phyloP scores from a whole-genome alignment of 1,140 invertebrate species.

The Drosophila paulistorum region DNA sequence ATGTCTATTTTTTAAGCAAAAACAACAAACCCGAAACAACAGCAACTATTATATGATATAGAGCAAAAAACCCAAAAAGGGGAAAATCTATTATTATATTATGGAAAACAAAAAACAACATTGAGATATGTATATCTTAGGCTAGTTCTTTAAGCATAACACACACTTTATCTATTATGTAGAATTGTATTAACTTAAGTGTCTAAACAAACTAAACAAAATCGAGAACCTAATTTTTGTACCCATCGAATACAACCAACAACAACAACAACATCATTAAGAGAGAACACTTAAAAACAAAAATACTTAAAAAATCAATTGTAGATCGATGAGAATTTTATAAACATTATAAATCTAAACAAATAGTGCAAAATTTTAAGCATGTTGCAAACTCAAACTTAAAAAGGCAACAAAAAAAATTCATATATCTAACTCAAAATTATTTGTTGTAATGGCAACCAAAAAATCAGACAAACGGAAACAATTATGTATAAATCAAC shows the following conservation, averaged over 20 bases:
- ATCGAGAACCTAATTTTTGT: slow-evolving; percentile 69
- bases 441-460: slow-evolving; percentile 67
- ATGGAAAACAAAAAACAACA: slow-evolving; percentile 23
- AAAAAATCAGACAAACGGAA: slow-evolving; percentile 29
- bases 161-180: slow-evolving; percentile 48
- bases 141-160: slow-evolving; percentile 58
- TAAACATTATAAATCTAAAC: slow-evolving; percentile 63
- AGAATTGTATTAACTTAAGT: slow-evolving; percentile 49
- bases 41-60: slow-evolving; percentile 64
- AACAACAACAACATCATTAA: slow-evolving; percentile 32
- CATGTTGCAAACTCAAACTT: slow-evolving; percentile 47
- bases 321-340: slow-evolving; percentile 71
- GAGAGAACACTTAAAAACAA: slow-evolving; percentile 22
- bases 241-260: slow-evolving; percentile 71
- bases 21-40: slow-evolving; percentile 54
- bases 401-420: slow-evolving; percentile 63
- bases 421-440: slow-evolving; percentile 34
- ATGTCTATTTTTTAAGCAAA: slow-evolving; percentile 73
- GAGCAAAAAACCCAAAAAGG: slow-evolving; percentile 30
- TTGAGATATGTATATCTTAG: slow-evolving; percentile 37
- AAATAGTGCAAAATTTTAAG: slow-evolving; percentile 74
- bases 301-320: slow-evolving; percentile 30
- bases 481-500: slow-evolving; percentile 48
- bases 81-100: slow-evolving; percentile 65
- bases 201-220: slow-evolving; percentile 52